Base-by-base conservation (phyloP, 2,888 invertebrate species). In the Acronicta leporina region DNA sequence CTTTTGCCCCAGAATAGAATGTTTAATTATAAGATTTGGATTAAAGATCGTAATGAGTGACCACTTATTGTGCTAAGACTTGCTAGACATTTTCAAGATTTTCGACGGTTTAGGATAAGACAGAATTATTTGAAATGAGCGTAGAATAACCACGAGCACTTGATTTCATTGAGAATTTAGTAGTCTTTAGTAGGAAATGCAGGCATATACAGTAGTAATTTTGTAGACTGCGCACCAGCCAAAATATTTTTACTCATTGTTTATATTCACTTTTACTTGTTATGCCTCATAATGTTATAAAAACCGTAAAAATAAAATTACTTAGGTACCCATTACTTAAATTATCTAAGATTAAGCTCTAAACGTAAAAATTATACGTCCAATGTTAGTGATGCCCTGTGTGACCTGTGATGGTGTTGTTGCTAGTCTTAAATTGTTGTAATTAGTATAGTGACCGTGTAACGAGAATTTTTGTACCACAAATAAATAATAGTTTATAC, bases 171-270 rank as follows among this genome's bases (percentile, higher is more conserved):
- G 52, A 59, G 42, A 63, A 57, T 53, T 43, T 52, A 48, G 48
- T 63, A 33, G 46, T 58, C 59, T 49, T 55, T 60, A 53, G 49
- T 63, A 67, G 60, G 33, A 48, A 48, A 63, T 51, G 56, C 50
- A 52, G 56, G 60, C 68, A 67, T 33, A 67, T 33, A 33, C 33
- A 60, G 43, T 67, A 69, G 68, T 50, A 61, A 77, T 73, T 74
- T 56, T 46, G 84, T 91, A 91, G 91, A 91, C 88, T 90, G 88
- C 86, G 78, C 87, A 80, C 84, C 43, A 75, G 92, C 91, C 90
- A 91, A 92, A 91, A 70, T 73, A 76, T 75, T 77, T 68, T 70
- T 70, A 77, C 48, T 63, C 52, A 62, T 55, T 49, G 38, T 74
- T 67, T 62, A 57, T 49, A 64, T 41, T 48, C 62, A 64, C 59